Conservation (phyloP, 2,113 vertebrate species). For the Eretmochelys imbricata region DNA sequence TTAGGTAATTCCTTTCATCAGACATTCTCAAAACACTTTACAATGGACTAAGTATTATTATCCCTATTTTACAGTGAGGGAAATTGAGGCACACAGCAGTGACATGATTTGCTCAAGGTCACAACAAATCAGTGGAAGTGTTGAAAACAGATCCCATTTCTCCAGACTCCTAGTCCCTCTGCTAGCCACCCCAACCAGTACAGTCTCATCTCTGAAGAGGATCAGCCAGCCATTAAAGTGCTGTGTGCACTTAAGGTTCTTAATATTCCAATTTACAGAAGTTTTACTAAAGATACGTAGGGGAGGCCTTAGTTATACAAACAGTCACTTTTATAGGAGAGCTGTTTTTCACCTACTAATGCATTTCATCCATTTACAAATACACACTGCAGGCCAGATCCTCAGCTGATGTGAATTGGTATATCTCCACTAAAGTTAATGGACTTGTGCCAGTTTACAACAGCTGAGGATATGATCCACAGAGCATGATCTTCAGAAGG, state of each 20-base stretch:
- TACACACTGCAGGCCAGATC: neutral
- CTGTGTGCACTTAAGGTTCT: neutral
- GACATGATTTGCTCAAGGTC: neutral
- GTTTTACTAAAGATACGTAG: neutral
- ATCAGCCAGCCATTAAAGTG: neutral
- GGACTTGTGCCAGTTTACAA: neutral
- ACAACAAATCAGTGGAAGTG: neutral
- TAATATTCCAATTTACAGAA: neutral
- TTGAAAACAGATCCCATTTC: neutral
- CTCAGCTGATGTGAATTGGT: neutral
- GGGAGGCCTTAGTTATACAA: neutral
- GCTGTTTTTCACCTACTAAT: neutral
- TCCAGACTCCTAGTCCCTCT: too few species aligned
- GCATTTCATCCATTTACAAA: neutral
- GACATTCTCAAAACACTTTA: neutral
- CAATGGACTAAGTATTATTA: neutral
- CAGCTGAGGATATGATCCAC: neutral
- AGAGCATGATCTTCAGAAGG: neutral
- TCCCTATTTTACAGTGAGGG: rapidly evolving
- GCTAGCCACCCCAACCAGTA: too few species aligned
- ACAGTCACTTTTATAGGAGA: neutral
- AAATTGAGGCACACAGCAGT: neutral
- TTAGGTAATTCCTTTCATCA: neutral
- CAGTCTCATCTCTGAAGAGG: neutral
- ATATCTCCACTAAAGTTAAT: neutral